These are phyloP conservation scores for Drosophila aff. DNA, from an alignment of 1,140 invertebrate species.

Conservation along the genomic window DNA sequence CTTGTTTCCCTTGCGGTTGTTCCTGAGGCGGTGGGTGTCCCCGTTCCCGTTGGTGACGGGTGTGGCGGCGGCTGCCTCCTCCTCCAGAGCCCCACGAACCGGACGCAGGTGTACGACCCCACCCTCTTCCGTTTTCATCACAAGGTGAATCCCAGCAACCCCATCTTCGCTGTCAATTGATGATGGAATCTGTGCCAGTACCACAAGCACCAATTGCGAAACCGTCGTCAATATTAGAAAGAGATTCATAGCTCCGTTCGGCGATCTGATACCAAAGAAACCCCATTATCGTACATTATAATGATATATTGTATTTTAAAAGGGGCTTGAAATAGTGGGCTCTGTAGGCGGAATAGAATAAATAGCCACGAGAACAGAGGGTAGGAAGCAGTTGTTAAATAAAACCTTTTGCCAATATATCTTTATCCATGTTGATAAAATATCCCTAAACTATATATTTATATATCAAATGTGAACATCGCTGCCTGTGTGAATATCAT, in stretches of 20 bases:
- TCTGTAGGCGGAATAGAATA: no score
- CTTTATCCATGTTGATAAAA: neutral
- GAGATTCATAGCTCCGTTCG: constrained; percentile 49
- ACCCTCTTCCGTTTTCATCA: constrained; percentile 58
- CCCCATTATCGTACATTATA: neutral
- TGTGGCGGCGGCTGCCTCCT: constrained; percentile 6
- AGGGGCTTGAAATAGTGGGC: no score
- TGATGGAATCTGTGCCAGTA: constrained; percentile 46
- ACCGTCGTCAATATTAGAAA: constrained; percentile 33
- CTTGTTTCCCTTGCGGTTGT: constrained; percentile 60
- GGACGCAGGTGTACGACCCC: constrained; percentile 42
- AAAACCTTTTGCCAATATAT: no score
- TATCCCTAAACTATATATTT: neutral
- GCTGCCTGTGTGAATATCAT: neutral
- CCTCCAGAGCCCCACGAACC: constrained; percentile 45
- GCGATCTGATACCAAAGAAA: constrained; percentile 6
- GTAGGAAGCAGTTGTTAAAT: no score
- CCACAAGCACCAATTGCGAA: constrained; percentile 36
- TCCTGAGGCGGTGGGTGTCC: constrained; percentile 44
- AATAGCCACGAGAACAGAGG: no score
- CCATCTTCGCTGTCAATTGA: constrained; percentile 50
- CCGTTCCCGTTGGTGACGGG: constrained; percentile 9
- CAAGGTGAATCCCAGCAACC: constrained; percentile 52
- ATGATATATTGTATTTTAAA: neutral
- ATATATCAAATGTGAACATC: neutral